Conservation (phyloP, 92 coral and sea anemone genomes). For the Palythoa heliodiscus region DNA sequence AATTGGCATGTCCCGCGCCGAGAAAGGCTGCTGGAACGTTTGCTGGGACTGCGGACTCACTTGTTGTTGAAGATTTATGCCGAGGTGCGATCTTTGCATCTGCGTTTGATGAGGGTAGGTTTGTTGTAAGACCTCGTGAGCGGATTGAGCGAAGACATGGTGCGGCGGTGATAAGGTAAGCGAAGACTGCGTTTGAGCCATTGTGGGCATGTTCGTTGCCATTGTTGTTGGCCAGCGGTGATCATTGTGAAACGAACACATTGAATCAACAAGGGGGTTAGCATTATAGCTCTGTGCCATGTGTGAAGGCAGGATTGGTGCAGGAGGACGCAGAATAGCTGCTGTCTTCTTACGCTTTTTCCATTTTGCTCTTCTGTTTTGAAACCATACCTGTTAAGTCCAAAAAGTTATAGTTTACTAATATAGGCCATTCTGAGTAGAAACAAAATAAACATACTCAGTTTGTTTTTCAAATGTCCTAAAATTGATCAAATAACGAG, state of each 20-base stretch:
- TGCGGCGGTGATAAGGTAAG: conserved; percentile 88
- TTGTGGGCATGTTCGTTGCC: conserved; percentile 96
- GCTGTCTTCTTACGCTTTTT: conserved; percentile 99
- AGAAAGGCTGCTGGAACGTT: conserved; percentile 80
- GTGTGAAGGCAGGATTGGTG: conserved; percentile 99
- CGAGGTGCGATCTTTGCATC: conserved; percentile 87
- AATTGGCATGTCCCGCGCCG: conserved; percentile 96
- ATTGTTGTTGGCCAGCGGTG: conserved; percentile 99
- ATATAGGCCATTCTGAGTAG: too few species aligned
- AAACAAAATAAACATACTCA: too few species aligned
- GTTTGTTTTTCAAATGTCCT: neutral
- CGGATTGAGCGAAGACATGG: conserved; percentile 90
- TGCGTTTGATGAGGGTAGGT: conserved; percentile 88
- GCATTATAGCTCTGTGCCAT: conserved; percentile 97
- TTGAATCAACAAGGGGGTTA: conserved; percentile 87
- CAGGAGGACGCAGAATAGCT: conserved; percentile 95
- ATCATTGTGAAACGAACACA: conserved; percentile 97
- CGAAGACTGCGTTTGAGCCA: conserved; percentile 98
- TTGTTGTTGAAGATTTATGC: conserved; percentile 90
- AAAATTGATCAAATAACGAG: neutral
- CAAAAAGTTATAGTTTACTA: neutral
- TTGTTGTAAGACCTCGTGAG: conserved; percentile 94
- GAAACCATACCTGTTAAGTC: conserved; percentile 89
- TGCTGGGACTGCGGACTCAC: conserved; percentile 79
- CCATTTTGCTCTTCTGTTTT: conserved; percentile 99